A percentile compares a stretch with the other conserved stretches of the same genome.
Conservation (phyloP, 53 echinoderm and acorn worm genomes). For the Zoroaster sp. region DNA sequence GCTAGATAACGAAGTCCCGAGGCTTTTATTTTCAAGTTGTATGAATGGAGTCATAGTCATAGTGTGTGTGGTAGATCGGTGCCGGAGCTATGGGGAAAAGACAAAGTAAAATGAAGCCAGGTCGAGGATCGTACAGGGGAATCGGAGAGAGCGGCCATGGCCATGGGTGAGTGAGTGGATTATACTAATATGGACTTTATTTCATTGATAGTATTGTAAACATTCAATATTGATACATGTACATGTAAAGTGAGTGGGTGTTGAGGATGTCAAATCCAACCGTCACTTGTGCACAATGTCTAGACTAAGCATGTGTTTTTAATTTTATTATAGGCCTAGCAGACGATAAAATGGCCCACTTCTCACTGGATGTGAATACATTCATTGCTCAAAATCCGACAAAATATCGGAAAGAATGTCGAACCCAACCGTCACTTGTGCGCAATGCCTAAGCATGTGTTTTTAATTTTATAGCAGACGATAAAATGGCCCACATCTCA, state of each 20-base stretch:
- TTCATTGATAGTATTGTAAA: too few relatives aligned
- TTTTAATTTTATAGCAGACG: too few relatives aligned
- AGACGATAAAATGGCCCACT: too few relatives aligned
- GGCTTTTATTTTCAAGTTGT: neutral
- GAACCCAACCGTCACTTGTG: too few relatives aligned
- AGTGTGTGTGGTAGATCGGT: neutral
- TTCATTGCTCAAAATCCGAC: too few relatives aligned
- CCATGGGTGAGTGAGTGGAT: conserved; percentile 8
- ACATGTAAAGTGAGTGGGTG: neutral
- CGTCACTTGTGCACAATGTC: neutral
- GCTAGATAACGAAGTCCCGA: neutral
- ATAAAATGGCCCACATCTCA: too few relatives aligned
- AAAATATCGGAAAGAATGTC: too few relatives aligned
- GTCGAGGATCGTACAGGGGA: conserved; percentile 2
- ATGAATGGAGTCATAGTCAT: neutral
- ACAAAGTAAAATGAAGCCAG: conserved; percentile 53
- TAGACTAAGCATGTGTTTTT: neutral
- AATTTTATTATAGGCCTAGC: neutral
- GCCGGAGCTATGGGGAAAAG: conserved; percentile 43
- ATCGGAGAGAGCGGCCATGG: conserved; percentile 26
- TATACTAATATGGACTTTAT: neutral
- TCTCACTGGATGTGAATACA: too few relatives aligned
- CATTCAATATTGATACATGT: neutral
- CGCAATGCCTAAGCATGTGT: too few relatives aligned
- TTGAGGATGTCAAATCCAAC: neutral